phyloP scores from a whole-genome alignment of 1,140 invertebrate species.

The Apis laboriosa region DNA sequence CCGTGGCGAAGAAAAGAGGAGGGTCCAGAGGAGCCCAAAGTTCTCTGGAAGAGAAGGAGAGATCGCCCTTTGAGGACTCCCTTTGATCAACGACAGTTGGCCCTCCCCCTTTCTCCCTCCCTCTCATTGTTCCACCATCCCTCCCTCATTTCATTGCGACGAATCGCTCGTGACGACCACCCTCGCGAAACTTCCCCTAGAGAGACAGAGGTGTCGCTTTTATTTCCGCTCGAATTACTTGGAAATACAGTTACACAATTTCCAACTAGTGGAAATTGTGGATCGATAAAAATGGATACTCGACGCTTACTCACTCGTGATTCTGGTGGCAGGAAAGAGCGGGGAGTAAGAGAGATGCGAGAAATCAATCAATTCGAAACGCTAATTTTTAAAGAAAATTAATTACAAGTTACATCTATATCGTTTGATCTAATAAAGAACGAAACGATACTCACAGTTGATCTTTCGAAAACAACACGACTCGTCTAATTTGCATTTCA shows the following conservation, averaged over 20 bases:
- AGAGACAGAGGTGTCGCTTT: neutral
- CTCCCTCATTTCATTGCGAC: conserved; percentile 18
- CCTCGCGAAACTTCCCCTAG: neutral
- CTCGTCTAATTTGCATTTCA: neutral
- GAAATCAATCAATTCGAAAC: too few species aligned
- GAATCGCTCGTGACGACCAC: conserved; percentile 5
- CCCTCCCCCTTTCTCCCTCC: neutral
- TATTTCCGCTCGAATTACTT: neutral
- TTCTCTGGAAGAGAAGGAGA: conserved; percentile 2
- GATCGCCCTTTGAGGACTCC: conserved; percentile 39
- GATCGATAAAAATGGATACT: neutral
- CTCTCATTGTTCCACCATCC: conserved; percentile 11
- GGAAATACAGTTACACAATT: neutral
- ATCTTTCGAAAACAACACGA: neutral
- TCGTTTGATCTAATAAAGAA: too few species aligned
- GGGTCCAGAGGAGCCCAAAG: neutral
- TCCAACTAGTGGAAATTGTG: neutral
- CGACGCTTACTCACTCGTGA: neutral
- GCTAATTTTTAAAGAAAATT: too few species aligned
- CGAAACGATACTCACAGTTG: neutral
- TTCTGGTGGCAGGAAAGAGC: too few species aligned
- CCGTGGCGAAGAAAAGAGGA: conserved; percentile 19
- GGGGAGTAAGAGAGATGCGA: too few species aligned
- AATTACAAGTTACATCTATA: too few species aligned
- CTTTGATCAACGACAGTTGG: conserved; percentile 47